phyloP scores from a whole-genome alignment of 1,140 invertebrate species.

The Drosophila tristis region DNA sequence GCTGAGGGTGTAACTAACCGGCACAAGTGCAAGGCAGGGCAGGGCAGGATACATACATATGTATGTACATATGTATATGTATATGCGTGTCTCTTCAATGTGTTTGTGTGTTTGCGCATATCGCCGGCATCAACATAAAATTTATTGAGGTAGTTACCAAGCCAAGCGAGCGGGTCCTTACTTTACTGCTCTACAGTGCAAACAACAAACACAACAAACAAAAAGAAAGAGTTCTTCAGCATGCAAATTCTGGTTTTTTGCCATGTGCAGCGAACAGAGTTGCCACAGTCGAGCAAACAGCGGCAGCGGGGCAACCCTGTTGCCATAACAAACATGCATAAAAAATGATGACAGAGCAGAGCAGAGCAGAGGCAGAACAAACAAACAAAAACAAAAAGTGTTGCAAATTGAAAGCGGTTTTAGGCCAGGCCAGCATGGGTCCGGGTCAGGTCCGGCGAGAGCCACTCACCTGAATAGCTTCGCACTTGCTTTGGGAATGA shows the following conservation, averaged over 20 bases:
- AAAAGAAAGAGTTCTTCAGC: conserved; percentile 34
- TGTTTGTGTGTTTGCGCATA: conserved; percentile 42
- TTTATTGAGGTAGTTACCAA: conserved; percentile 79
- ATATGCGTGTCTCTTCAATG: conserved; percentile 2
- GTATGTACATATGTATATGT: conserved; percentile 13
- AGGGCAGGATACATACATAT: not conserved
- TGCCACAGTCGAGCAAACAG: conserved; percentile 31
- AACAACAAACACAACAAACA: conserved; percentile 51
- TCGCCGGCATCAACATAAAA: conserved; percentile 69
- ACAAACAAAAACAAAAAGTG: conserved; percentile 12
- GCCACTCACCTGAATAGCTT: conserved; percentile 26
- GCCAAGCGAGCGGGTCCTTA: conserved; percentile 15
- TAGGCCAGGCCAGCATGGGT: conserved; percentile 3
- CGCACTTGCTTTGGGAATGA: not conserved
- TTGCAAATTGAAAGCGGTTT: conserved; percentile 32
- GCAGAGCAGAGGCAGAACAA: not conserved
- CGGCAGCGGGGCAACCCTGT: conserved; percentile 27
- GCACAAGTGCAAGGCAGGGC: conserved; percentile 46
- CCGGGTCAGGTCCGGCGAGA: not conserved
- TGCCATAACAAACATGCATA: conserved; percentile 71
- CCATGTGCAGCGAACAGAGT: conserved; percentile 24
- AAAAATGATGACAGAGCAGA: conserved; percentile 49
- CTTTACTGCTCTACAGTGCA: conserved; percentile 11
- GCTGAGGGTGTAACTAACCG: conserved; percentile 50
- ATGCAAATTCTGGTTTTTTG: conserved; percentile 44